Base-by-base conservation (phyloP, 2,797 vertebrate genomes). In the Crax fasciolata region DNA sequence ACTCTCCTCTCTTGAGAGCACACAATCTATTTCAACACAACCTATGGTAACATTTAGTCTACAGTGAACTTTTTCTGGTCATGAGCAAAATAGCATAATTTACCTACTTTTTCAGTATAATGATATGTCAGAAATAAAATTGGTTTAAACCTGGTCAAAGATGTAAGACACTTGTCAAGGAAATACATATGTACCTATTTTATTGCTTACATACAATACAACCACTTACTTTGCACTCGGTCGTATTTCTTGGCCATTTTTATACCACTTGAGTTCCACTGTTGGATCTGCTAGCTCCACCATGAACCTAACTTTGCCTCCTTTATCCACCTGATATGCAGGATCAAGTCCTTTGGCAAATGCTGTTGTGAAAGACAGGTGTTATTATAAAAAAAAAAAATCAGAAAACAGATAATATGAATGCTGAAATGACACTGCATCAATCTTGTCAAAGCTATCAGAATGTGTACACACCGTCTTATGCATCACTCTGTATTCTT, bases 161-260 rank as follows among this genome's bases (percentile, higher is more conserved):
- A 75, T 30, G 44, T 39, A 84, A 73, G 43, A 41, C 5, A 17
- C 13, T 65, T 52, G 27, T 52, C 13, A 79, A 61, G 18, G 32
- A 63, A 65, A 6, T 25, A 39, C 9, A 7, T 3, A 9, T 30
- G 11, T 30, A 25, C 7, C 30, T 21, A 9, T 73, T 74, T 65
- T 41, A 48, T 61, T 79, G 14, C 11, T 80, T 49, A 55, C 18
- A 6, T 20, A 35, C 3, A 21, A 9, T 74, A 57, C 67, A 57
- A 12, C 63, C 78, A 98, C 99, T 97, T 99, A 99, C 99, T 99
- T 99, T 87, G 99, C 98, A 93, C 98, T 97, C 18, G 99, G 98
- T 63, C 99, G 98, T 95, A 99, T 99, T 97, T 99, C 99, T 94
- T 99, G 99, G 48, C 99, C 99, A 65, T 99, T 99, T 98, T 99